Evolutionary conservation across 2,113 vertebrate genomes (phyloP), one percentile per base, ranked within the genome.

Genomic region (Pseudorasbora parva): DNA sequence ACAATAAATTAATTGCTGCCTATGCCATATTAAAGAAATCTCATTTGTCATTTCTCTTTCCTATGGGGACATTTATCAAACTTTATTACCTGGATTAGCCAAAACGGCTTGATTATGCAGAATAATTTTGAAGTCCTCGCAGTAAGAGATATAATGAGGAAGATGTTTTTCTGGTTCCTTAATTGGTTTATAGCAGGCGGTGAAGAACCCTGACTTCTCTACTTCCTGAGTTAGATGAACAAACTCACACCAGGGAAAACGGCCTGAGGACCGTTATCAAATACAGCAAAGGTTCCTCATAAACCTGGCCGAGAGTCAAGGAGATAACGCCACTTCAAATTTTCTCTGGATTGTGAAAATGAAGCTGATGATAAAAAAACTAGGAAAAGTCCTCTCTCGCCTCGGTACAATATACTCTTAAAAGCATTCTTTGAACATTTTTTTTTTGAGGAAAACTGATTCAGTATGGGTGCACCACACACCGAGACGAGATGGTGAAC

Each of bases 231-330:
- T 41, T 2, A 49, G 49, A 69, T 51, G 79, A 64, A 81, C 47
- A 69, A 81, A 81, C 62, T 21, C 62, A 23, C 25, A 69, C 62
- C 64, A 81, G 25, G 43, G 27, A 68, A 45, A 81, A 68, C 7
- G 17, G 49, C 41, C 64, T 56, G 68, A 84, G 62, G 47, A 66
- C 45, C 64, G 77, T 82, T 68, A 85, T 81, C 82, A 84, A 41
- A 56, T 45, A 71, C 77, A 84, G 77, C 49, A 82, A 78, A 82
- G 56, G 47, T 51, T 9, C 5, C 19, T 66, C 82, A 84, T 81
- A 88, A 82, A 86, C 64, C 56, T 57, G 72, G 72, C 37, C 11
- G 45, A 57, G 37, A 68, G 30, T 43, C 21, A 72, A 3, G n/a
- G 19, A 51, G 43, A 86, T 49, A 85, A 47, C 59, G 9, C 8